Base-by-base conservation (phyloP, 2,888 invertebrate species). In the Amphipyra tragopoginis region DNA sequence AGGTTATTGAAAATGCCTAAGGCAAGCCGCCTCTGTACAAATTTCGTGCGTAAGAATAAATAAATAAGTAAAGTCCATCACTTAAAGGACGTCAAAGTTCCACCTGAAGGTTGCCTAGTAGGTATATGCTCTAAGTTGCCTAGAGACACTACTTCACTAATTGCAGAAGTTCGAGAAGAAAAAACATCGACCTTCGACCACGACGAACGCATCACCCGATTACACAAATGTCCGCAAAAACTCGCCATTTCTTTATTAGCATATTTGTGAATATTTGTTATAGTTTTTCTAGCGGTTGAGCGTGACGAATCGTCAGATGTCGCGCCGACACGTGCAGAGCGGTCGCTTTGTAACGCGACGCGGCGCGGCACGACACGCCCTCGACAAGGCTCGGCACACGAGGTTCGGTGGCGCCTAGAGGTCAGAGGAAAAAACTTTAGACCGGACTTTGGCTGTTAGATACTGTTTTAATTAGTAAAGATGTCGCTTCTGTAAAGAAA, bases 301-400 rank as follows among this genome's bases (percentile, higher is more conserved):
- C 76, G 67, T 65, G 60, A 36, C 78, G 60, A 77, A 78, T 79
- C 64, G 55, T 78, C 51, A 65, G 62, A 76, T 47, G 79, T 63
- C 56, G 50, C 36, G 38, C 49, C 65, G 61, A 34, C 54, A 47
- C 68, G 61, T 62, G 68, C 48, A 66, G 60, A 40, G 71, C 80
- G 81, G 80, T 42, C 42, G 48, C 67, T 80, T 77, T 81, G 81
- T 59, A 65, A 80, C 60, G 50, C 55, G 74, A 72, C 13, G 51
- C 75, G 60, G 44, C 56, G 42, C 49, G 57, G 45, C 43, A 21
- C 47, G 50, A 9, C 74, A 60, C 75, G 78, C 64, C 77, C 69
- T 36, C 56, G 49, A n/a, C 36, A 33, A 7, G 47, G 15, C 42
- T 15, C 49, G 38, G 9, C 36, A 26, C 10, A 34, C 26, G 4